Evolutionary conservation across 2,113 vertebrate genomes (phyloP).

Genomic region (Bufo bufo): DNA sequence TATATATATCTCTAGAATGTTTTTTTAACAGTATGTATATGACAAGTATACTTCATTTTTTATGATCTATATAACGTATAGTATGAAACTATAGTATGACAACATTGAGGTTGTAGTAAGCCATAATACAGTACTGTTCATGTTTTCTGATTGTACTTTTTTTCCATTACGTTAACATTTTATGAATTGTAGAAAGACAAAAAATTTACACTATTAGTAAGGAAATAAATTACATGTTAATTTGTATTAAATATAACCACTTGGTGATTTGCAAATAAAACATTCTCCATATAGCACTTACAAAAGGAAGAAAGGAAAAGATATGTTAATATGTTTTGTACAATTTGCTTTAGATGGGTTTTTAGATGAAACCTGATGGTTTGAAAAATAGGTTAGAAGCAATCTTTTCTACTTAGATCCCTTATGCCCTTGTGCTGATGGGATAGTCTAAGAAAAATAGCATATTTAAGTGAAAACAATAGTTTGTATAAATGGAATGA

Average conservation of each 20-base stretch:
- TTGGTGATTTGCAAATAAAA: not conserved
- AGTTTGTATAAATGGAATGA: conserved; percentile 11
- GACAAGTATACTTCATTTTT: too few relatives aligned
- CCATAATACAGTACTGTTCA: too few relatives aligned
- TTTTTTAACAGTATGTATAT: too few relatives aligned
- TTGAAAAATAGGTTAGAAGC: conserved; percentile 45
- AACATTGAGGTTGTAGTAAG: too few relatives aligned
- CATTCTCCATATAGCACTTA: not conserved
- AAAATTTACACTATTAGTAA: too few relatives aligned
- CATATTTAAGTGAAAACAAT: conserved; percentile 24
- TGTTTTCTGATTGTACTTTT: too few relatives aligned
- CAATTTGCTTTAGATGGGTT: conserved; percentile 21
- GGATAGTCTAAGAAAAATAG: conserved; percentile 6
- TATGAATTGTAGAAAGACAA: too few relatives aligned
- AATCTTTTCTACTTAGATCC: conserved; percentile 30
- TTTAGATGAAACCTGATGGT: conserved; percentile 37
- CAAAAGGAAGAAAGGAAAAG: not conserved
- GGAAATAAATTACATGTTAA: too few relatives aligned
- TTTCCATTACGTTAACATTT: too few relatives aligned
- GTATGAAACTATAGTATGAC: too few relatives aligned
- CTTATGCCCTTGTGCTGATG: conserved; percentile 28
- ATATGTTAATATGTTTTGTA: conserved; percentile 39
- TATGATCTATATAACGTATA: too few relatives aligned
- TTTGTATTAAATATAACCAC: not conserved
- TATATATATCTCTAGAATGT: too few relatives aligned